Base-by-base conservation (phyloP, 1,140 invertebrate genomes). In the Drosophila auraria region DNA sequence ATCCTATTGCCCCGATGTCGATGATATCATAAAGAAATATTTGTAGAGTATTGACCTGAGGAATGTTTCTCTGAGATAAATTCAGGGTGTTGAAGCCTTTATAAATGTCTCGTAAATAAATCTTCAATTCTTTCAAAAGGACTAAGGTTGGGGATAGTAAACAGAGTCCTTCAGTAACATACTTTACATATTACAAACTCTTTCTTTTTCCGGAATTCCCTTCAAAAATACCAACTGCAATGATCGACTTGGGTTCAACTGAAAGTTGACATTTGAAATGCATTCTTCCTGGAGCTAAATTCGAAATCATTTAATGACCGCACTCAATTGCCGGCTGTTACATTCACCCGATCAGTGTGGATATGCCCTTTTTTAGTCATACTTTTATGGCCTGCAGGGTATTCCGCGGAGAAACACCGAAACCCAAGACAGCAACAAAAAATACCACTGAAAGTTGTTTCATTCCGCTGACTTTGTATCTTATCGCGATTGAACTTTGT, bases 401-500 rank as follows among this genome's bases (percentile, higher is more conserved):
- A 87, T 89, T 60, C 38, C n/a, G 33, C 11, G 68, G 64, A 47
- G 61, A 72, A 36, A 66, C 53, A 45, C 20, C 27, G 30, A 58
- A 59, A 71, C 11, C 38, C 14, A 15, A 42, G 53, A 25, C 9
- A 61, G 40, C 40, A 17, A 6, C 11, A 68, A 36, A 54, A 72
- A 61, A 73, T 44, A 49, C 65, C 71, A 61, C 49, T 50, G 78
- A 68, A 61, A 62, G 63, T 60, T 72, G 47, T 82, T 82, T 42
- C 60, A 64, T 82, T 83, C 62, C 49, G 47, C 75, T 75, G 65
- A 57, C 65, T 61, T 78, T 70, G 75, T 57, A 63, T 54, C 60
- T 74, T 82, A 87, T 87, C 84, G 81, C 81, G 81, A 87, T 90
- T 89, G 86, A 87, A 87, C 84, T 89, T 83, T 89, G 84, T 72